phyloP scores from a whole-genome alignment of 2,888 invertebrate species.

The Eremobia ochroleuca region DNA sequence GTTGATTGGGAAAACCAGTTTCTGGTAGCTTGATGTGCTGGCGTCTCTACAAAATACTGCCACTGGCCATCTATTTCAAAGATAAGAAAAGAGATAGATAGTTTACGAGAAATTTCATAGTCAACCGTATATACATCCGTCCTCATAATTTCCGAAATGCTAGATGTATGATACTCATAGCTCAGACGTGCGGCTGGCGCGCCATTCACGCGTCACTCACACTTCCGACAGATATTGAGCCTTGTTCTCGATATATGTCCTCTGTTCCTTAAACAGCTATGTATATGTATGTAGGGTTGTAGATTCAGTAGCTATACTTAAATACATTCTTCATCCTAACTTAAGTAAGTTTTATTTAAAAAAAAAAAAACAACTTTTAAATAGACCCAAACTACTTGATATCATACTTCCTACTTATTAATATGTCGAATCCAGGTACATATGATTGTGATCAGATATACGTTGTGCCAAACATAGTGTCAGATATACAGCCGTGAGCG shows the following conservation, averaged over 20 bases:
- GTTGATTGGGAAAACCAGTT: too few relatives aligned
- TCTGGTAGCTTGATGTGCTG: too few relatives aligned
- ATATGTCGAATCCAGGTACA: too few relatives aligned
- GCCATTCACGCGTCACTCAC: constrained; percentile 58
- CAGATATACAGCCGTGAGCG: too few relatives aligned
- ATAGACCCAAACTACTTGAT: too few relatives aligned
- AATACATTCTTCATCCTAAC: neutral
- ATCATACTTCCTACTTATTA: too few relatives aligned
- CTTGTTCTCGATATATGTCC: constrained; percentile 39
- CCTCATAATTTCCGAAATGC: constrained; percentile 44
- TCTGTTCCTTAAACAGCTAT: neutral
- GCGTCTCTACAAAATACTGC: neutral
- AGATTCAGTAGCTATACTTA: neutral
- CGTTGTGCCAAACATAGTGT: too few relatives aligned
- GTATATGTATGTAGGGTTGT: neutral
- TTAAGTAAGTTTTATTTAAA: too few relatives aligned
- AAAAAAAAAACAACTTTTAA: too few relatives aligned
- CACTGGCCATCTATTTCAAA: neutral
- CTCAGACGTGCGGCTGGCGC: constrained; percentile 36
- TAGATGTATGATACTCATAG: constrained; percentile 41
- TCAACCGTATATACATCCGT: constrained; percentile 14
- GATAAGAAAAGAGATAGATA: neutral
- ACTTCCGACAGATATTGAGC: constrained; percentile 51
- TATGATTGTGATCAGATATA: too few relatives aligned
- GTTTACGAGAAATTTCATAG: constrained; percentile 9